These are phyloP conservation scores for Monopis laevigella DNA, from an alignment of 2,888 invertebrate species.

Conservation along the genomic window DNA sequence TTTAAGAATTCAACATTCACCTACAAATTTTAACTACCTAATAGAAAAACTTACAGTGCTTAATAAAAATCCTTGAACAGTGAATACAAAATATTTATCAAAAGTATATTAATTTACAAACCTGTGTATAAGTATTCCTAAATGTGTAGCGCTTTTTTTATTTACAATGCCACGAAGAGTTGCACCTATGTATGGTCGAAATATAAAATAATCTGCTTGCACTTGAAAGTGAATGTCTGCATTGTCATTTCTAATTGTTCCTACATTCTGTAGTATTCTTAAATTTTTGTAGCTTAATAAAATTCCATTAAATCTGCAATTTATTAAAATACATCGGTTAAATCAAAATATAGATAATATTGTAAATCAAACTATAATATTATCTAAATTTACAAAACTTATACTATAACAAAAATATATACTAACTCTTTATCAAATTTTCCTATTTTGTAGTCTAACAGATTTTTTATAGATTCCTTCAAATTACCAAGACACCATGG, in stretches of 20 bases:
- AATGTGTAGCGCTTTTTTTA: conserved; percentile 72
- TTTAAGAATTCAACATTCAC: too few relatives aligned
- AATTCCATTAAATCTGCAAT: conserved; percentile 71
- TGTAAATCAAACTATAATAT: conserved; percentile 3
- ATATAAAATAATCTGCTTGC: conserved; percentile 74
- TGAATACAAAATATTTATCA: too few relatives aligned
- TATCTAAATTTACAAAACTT: neutral
- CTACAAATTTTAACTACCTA: too few relatives aligned
- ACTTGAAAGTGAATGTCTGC: conserved; percentile 73
- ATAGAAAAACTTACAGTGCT: too few relatives aligned
- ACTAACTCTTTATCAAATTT: conserved; percentile 72
- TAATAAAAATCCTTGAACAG: too few relatives aligned
- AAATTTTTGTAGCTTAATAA: conserved; percentile 74
- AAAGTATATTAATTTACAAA: conserved; percentile 22
- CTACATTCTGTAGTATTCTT: conserved; percentile 63
- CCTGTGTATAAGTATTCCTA: conserved; percentile 74
- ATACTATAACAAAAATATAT: neutral
- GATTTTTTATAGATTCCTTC: conserved; percentile 65
- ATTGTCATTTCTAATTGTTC: conserved; percentile 69
- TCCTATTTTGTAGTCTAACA: conserved; percentile 67
- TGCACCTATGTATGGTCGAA: conserved; percentile 69
- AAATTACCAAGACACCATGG: conserved; percentile 71
- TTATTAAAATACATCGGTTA: neutral
- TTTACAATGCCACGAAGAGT: conserved; percentile 72
- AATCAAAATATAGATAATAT: neutral